Percentiles rank a stretch among this genome's conserved stretches.
Conservation (phyloP, 2,888 invertebrate genomes). For the Epinotia nisella region DNA sequence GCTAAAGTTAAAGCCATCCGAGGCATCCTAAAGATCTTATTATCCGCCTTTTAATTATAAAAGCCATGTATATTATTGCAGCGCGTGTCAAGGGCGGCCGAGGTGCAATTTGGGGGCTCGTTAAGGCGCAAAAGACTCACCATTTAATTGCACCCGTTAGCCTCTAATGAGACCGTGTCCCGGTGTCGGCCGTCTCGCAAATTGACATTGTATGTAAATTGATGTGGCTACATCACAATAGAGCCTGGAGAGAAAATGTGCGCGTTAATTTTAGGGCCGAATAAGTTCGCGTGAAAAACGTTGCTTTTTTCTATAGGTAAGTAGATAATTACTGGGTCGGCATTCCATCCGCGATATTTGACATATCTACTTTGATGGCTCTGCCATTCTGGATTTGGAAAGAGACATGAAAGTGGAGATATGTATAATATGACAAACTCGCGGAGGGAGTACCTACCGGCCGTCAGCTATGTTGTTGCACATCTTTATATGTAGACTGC, state of each 20-base stretch:
- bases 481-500: background rate
- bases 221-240: conserved; percentile 68
- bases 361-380: background rate
- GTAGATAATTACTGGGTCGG: background rate
- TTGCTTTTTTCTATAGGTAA: background rate
- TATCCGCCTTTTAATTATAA: conserved; percentile 36
- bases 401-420: background rate
- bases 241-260: conserved; percentile 13
- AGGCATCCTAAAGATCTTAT: conserved; percentile 27
- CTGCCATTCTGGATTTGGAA: background rate
- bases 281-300: conserved; percentile 5
- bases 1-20: conserved; percentile 16
- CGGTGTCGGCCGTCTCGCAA: conserved; percentile 71
- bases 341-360: background rate
- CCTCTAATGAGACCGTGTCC: conserved; percentile 80
- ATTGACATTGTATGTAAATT: conserved; percentile 82
- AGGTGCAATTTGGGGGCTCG: conserved; percentile 80
- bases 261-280: conserved; percentile 19
- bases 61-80: conserved; percentile 65
- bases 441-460: no score
- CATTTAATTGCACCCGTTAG: conserved; percentile 82
- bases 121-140: conserved; percentile 82
- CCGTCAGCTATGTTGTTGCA: no score
- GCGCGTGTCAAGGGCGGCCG: conserved; percentile 72
- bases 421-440: background rate